Percentiles rank a stretch among this genome's conserved stretches.
These are phyloP conservation scores for Rotaria socialis DNA, from an alignment of 2,888 invertebrate species.

Conservation along the genomic window DNA sequence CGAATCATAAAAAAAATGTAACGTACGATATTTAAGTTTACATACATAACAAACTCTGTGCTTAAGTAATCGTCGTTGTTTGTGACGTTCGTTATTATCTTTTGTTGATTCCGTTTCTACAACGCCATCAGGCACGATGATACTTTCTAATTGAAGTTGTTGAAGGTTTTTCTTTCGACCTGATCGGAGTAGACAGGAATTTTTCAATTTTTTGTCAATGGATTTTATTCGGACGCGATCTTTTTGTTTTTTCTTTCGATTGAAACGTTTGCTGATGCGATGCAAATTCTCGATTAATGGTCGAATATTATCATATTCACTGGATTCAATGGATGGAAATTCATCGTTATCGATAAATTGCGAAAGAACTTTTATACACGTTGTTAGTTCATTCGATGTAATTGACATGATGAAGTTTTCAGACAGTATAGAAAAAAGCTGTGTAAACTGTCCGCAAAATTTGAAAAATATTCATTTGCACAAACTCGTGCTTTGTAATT, in stretches of 20 bases:
- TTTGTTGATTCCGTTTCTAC: not conserved
- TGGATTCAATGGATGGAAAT: not conserved
- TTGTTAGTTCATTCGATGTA: not conserved
- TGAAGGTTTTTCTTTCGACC: not conserved
- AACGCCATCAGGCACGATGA: not conserved
- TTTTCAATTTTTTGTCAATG: not conserved
- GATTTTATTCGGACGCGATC: no score
- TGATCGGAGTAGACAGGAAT: not conserved
- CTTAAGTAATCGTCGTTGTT: not conserved
- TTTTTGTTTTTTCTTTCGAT: not conserved
- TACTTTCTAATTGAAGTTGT: not conserved
- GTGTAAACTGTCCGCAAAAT: no score
- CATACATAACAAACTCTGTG: not conserved
- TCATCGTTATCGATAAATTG: not conserved
- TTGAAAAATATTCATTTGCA: no score
- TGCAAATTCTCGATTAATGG: not conserved
- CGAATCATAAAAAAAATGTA: conserved; percentile 34
- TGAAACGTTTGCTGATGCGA: not conserved
- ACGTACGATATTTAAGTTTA: conserved; percentile 11
- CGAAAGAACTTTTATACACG: not conserved
- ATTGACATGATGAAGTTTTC: no score
- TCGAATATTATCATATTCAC: not conserved
- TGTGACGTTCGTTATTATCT: no score
- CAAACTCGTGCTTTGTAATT: no score
- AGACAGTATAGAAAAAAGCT: no score